Percentiles rank a stretch among this genome's conserved stretches.
Conservation (phyloP, 1,140 invertebrate genomes). For the Drosophila mojavensis region DNA sequence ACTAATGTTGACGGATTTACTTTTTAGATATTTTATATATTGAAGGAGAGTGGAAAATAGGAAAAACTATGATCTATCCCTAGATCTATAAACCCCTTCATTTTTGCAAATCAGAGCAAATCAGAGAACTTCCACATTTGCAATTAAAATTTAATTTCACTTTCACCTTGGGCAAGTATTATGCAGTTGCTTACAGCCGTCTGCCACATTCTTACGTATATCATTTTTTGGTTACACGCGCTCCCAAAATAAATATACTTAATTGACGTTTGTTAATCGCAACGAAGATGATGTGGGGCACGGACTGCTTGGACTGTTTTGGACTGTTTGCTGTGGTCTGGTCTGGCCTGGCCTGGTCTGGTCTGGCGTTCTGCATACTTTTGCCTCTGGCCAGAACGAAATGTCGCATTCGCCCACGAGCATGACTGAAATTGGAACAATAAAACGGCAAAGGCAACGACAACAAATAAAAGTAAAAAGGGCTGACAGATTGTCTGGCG, state of each 20-base stretch:
- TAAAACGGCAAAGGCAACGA: conserved; percentile 16
- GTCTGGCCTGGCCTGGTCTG: not conserved
- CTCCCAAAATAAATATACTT: conserved; percentile 78
- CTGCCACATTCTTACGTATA: not conserved
- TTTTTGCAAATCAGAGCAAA: too few relatives aligned
- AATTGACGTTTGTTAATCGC: conserved; percentile 78
- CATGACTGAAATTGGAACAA: conserved; percentile 52
- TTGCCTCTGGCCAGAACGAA: conserved; percentile 21
- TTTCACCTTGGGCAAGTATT: too few relatives aligned
- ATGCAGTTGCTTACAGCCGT: too few relatives aligned
- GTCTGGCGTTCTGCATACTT: conserved; percentile 5
- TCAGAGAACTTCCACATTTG: too few relatives aligned
- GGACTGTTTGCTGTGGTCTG: not conserved
- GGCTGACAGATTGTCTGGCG: conserved; percentile 67
- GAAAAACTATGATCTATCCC: too few relatives aligned
- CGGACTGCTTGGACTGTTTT: not conserved
- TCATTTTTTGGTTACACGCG: conserved; percentile 60
- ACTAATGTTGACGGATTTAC: too few relatives aligned
- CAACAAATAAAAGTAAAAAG: conserved; percentile 26
- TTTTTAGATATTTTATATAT: too few relatives aligned
- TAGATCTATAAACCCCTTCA: too few relatives aligned
- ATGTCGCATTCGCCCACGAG: conserved; percentile 49
- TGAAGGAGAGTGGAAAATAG: too few relatives aligned
- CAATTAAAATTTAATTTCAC: too few relatives aligned
- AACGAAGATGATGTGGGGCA: conserved; percentile 16